Conservation (phyloP, 2,888 invertebrate species). For the Lasius fuliginosus region DNA sequence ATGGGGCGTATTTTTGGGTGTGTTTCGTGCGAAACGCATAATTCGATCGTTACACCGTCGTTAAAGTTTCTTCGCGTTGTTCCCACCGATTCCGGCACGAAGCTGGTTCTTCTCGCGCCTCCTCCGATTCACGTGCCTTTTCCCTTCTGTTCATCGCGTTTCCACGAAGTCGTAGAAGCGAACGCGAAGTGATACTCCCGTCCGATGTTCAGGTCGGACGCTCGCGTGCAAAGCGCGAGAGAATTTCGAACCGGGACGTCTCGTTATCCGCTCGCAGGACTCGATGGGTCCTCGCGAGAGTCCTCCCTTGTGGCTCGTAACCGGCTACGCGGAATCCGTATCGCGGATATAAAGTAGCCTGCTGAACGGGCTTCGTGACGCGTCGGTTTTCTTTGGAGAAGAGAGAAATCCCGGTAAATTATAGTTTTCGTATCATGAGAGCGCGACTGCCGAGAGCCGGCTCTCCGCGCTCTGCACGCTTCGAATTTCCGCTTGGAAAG, state of each 20-base stretch:
- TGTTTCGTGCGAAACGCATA: constrained; percentile 65
- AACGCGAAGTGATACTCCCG: constrained; percentile 58
- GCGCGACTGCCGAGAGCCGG: constrained; percentile 45
- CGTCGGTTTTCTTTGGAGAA: constrained; percentile 42
- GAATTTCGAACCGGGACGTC: constrained; percentile 71
- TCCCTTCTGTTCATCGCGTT: constrained; percentile 44
- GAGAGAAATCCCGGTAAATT: constrained; percentile 73
- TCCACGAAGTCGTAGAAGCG: constrained; percentile 66
- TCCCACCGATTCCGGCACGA: constrained; percentile 60
- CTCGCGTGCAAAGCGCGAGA: constrained; percentile 69
- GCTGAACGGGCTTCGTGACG: constrained; percentile 50
- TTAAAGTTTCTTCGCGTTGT: constrained; percentile 57
- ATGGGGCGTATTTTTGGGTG: constrained; percentile 67
- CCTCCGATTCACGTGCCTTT: constrained; percentile 30
- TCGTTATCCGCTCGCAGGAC: constrained; percentile 65
- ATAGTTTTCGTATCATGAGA: constrained; percentile 77
- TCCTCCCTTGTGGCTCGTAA: constrained; percentile 21
- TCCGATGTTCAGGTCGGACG: constrained; percentile 29
- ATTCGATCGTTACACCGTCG: constrained; percentile 65
- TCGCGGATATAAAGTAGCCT: constrained; percentile 51
- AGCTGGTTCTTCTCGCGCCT: constrained; percentile 31
- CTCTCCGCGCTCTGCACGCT: constrained; percentile 12
- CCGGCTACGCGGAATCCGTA: constrained; percentile 66
- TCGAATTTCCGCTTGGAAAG: constrained; percentile 24
- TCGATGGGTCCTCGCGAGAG: constrained; percentile 54